A percentile compares a stretch with the other conserved stretches of the same genome.
Conservation (phyloP, 2,113 vertebrate genomes). For the Neopipo cinnamomea region DNA sequence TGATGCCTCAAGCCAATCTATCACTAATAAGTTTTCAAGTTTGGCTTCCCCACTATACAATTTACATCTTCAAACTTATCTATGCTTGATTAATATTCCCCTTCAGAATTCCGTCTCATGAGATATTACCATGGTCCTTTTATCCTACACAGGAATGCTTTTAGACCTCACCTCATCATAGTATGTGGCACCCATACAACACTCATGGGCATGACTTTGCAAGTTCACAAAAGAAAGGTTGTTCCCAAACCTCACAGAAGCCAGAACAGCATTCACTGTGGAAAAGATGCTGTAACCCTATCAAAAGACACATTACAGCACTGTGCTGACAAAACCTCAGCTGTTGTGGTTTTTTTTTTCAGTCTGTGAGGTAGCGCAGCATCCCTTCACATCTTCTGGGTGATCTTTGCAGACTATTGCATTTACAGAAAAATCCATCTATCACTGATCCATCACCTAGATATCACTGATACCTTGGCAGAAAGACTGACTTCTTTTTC, state of each 20-base stretch:
- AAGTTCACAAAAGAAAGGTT: background rate
- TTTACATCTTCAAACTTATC: background rate
- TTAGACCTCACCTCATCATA: background rate
- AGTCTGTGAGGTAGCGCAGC: background rate
- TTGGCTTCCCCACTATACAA: background rate
- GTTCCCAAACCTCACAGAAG: background rate
- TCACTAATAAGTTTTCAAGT: background rate
- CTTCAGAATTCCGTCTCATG: background rate
- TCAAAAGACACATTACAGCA: background rate
- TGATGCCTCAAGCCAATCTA: background rate
- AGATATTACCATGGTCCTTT: background rate
- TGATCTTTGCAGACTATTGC: background rate
- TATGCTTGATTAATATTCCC: background rate
- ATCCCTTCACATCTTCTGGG: background rate
- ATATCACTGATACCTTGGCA: background rate
- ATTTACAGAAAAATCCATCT: background rate
- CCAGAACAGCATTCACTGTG: background rate
- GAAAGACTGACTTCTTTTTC: background rate
- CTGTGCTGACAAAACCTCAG: background rate
- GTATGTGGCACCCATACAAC: background rate
- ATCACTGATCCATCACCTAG: background rate
- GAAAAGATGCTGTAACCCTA: background rate
- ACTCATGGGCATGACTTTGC: accelerated
- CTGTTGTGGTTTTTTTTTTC: background rate
- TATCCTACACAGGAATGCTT: background rate